phyloP scores from a whole-genome alignment of 2,797 vertebrate genomes.

The Passerculus sandwichensis region DNA sequence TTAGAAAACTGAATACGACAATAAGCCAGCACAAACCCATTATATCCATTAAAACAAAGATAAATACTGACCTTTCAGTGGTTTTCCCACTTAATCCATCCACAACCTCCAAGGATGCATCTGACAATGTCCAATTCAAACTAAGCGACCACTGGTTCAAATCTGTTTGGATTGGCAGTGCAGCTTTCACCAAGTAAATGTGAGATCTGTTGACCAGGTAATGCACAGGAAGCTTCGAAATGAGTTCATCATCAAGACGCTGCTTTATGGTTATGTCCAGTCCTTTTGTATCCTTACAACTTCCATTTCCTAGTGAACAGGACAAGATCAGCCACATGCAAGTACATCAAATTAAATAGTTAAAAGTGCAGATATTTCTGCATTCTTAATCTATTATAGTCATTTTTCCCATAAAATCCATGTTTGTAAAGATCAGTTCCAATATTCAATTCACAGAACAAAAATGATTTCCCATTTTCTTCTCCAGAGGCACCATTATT shows the following conservation, averaged over 20 bases:
- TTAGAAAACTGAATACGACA: neutral
- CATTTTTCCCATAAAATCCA: accelerated
- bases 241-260: conserved; percentile 86
- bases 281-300: conserved; percentile 81
- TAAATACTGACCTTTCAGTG: conserved; percentile 81
- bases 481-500: neutral
- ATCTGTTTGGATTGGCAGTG: conserved; percentile 49
- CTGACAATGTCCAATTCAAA: conserved; percentile 91
- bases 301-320: conserved; percentile 79
- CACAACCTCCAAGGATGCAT: conserved; percentile 87
- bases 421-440: neutral
- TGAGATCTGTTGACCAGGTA: conserved; percentile 88
- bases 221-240: conserved; percentile 86
- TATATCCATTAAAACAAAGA: neutral
- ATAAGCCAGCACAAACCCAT: neutral
- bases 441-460: neutral
- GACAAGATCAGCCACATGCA: accelerated
- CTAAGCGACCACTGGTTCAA: conserved; percentile 68
- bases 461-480: neutral
- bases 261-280: conserved; percentile 88
- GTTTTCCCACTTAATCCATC: conserved; percentile 87
- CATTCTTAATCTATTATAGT: neutral
- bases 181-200: conserved; percentile 81
- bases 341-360: neutral
- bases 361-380: neutral